Base-by-base conservation (phyloP, 2,888 invertebrate genomes). In the Brenthis daphne region DNA sequence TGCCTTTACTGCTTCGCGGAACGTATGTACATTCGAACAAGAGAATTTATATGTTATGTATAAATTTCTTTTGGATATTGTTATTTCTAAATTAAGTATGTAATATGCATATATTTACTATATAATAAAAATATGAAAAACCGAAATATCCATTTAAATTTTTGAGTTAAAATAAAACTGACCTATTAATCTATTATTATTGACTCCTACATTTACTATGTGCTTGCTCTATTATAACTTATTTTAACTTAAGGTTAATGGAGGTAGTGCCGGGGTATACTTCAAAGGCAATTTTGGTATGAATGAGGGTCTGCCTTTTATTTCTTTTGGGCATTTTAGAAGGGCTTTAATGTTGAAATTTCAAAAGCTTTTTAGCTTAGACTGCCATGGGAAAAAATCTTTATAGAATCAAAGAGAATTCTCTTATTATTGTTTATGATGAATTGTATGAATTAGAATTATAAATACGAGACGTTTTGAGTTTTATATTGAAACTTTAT, bases 1-100 rank as follows among this genome's bases (percentile, higher is more conserved):
- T 83, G 81, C 78, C 76, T 82, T 82, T 68, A 74, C 65, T 53
- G 65, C 70, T 76, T 74, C 75, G 63, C 50, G 43, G 73, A 71
- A 73, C 51, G 58, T 16, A 16, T 16, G 16, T 55, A 64, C 66
- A n/a, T 56, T 57, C 63, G 55, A 50, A 63, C 51, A 54, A 69
- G 56, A 37, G 60, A 64, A 69, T 64, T 67, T 67, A 67, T 67
- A 55, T 37, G 61, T 48, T 13, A 37, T 16, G 67, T 55, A 67
- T 61, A 55, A 50, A 67, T 61, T 61, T 55, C 48, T 14, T 47
- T 61, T 54, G 24, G 55, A 67, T 29, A 29, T 14, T 53, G 56
- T 55, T 67, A 60, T 55, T 55, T 67, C 53, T 53, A 13, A 37
- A 37, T 53, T 5, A 33, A 20, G 20, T 53, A 53, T 53, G 16